Base-by-base conservation (phyloP, 2,113 vertebrate genomes). In the Rynchops niger region DNA sequence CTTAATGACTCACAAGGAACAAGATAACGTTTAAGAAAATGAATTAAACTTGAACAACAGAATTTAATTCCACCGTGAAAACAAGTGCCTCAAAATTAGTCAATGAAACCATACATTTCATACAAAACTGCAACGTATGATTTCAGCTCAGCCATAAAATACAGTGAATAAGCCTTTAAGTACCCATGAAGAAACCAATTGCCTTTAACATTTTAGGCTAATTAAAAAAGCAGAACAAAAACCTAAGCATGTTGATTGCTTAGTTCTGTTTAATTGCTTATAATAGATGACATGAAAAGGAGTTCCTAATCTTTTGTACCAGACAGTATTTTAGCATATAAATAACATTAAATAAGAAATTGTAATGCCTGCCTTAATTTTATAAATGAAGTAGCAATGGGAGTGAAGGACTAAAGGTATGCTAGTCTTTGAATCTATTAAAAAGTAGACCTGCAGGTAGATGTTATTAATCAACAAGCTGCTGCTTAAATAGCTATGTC, bases 161-260 rank as follows among this genome's bases (percentile, higher is more conserved):
- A 19, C 63, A 91, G 53, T 72, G 70, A 94, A 81, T 85, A 87
- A 95, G 81, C 69, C 69, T 65, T 83, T 95, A 92, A 95, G 86
- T 59, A 93, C 10, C 86, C 91, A 93, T 82, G 80, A 94, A 94
- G 58, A 95, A 96, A 70, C n/a, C 89, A 92, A 96, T 27, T 82
- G 47, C 62, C 66, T 87, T 89, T 55, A 97, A 94, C 62, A 80
- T 80, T 94, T 89, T 62, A 76, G 52, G 61, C 27, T 81, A 91
- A 91, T 96, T 95, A 21, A 76, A 83, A 93, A 86, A 67, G 47
- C 69, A 86, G 72, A 94, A 86, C 25, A 94, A 77, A 93, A 88
- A 72, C 3, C 36, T 34, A 85, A 93, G 76, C 74, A 53, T 21
- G 73, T 58, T 91, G 87, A 90, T 79, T 77, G 62, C 92, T 90